phyloP scores from a whole-genome alignment of 23 tunicate genomes.

The Trididemnum miniatum region DNA sequence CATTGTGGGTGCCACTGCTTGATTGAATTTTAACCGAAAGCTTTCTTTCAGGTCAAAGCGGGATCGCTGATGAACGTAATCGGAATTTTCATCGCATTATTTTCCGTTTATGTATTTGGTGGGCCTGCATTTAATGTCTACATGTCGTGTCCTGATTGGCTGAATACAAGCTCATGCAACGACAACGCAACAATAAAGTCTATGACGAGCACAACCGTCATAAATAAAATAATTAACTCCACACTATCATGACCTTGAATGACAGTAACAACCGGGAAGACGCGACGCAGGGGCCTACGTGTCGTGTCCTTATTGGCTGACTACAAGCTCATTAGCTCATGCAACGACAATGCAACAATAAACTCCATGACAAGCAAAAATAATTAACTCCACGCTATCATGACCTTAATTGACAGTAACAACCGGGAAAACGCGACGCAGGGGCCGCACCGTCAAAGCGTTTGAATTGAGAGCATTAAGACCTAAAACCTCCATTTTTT shows the following conservation, averaged over 20 bases:
- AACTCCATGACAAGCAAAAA: background rate
- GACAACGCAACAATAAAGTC: background rate
- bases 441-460: too few relatives aligned
- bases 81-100: conserved; percentile 64
- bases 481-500: too few relatives aligned
- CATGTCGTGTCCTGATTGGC: conserved; percentile 57
- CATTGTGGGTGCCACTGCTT: too few relatives aligned
- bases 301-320: conserved; percentile 60
- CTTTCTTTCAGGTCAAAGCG: conserved; percentile 28
- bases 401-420: too few relatives aligned
- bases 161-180: conserved; percentile 42
- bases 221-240: too few relatives aligned
- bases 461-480: too few relatives aligned
- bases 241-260: too few relatives aligned
- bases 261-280: too few relatives aligned
- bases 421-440: too few relatives aligned
- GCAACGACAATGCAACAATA: background rate
- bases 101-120: conserved; percentile 68
- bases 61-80: conserved; percentile 70
- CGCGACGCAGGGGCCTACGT: too few relatives aligned
- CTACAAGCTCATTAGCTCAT: conserved; percentile 25
- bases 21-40: background rate
- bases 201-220: too few relatives aligned
- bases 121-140: conserved; percentile 52
- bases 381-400: too few relatives aligned